Evolutionary conservation across 1,140 invertebrate species (phyloP), one percentile per base, ranked within the genome.

Genomic region (Cherax quadricarinatus): DNA sequence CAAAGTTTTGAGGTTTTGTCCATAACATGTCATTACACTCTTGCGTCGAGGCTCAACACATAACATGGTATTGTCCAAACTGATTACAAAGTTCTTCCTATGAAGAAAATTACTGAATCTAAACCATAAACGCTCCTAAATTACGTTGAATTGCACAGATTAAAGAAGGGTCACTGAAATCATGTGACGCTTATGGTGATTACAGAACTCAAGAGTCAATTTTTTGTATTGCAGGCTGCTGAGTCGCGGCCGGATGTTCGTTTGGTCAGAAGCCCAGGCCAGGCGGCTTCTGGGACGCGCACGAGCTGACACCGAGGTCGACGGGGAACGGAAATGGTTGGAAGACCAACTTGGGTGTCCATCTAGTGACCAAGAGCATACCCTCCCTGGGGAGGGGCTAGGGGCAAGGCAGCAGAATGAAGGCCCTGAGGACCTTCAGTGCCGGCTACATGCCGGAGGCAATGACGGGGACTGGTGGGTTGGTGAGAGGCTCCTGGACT

Each of bases 161-260:
- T 57, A 57, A 9, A 57, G 53, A 7, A 57, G 7, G 7, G 7
- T 57, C 30, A 3, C 7, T 57, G 53, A 57, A 57, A 14, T 14
- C 53, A 57, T 7, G 53, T 57, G 53, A 57, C 7, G 30, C 2
- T 57, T 0, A 14, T 0, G 53, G 53, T 9, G 53, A 57, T 57
- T 14, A 57, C 12, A 57, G 7, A 57, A 57, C 53, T 57, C 53
- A 9, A 57, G 12, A 41, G 12, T 14, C 53, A 57, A 57, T 14
- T 57, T 57, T 57, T 18, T 66, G 4, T 66, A 3, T 75, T 75
- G 78, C 96, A 98, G 98, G 91, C 96, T 98, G 94, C 95, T 99
- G 12, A 96, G 97, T 24, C 96, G 98, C 75, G 98, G 98, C 21
- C 98, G 98, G 0, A 99, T 99, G 98, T 98, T 98, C 95, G 97